These are phyloP conservation scores for Popillia japonica DNA, from an alignment of 1,140 invertebrate species.

Conservation along the genomic window DNA sequence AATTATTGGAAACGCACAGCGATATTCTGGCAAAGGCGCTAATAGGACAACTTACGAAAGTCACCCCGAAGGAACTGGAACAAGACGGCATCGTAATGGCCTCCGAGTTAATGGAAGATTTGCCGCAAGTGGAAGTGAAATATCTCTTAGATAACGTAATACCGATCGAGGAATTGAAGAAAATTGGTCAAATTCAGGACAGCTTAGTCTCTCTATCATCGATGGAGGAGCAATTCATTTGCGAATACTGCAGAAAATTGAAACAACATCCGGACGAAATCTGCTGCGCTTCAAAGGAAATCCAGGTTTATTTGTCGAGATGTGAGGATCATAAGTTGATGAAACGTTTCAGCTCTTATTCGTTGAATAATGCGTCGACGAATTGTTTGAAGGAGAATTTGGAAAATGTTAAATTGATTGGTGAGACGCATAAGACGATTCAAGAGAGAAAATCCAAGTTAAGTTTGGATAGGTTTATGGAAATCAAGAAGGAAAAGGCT, in stretches of 20 bases:
- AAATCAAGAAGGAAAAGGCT: conserved; percentile 14
- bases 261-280: conserved; percentile 13
- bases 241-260: conserved; percentile 18
- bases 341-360: conserved; percentile 21
- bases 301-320: conserved; percentile 2
- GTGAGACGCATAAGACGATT: background rate
- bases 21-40: background rate
- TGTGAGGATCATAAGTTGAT: conserved; percentile 20
- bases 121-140: conserved; percentile 11
- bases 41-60: background rate
- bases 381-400: background rate
- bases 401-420: conserved; percentile 24
- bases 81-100: conserved; percentile 32
- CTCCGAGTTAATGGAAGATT: background rate
- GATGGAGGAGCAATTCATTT: background rate
- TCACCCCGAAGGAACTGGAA: background rate
- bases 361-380: background rate
- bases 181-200: conserved; percentile 16
- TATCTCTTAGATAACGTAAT: conserved; percentile 31
- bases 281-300: conserved; percentile 28
- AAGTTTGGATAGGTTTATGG: background rate
- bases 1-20: background rate
- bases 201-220: background rate
- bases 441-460: conserved; percentile 30
- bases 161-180: conserved; percentile 13